Conservation (phyloP, 2,113 vertebrate genomes). For the Myanophis thanlyinensis region DNA sequence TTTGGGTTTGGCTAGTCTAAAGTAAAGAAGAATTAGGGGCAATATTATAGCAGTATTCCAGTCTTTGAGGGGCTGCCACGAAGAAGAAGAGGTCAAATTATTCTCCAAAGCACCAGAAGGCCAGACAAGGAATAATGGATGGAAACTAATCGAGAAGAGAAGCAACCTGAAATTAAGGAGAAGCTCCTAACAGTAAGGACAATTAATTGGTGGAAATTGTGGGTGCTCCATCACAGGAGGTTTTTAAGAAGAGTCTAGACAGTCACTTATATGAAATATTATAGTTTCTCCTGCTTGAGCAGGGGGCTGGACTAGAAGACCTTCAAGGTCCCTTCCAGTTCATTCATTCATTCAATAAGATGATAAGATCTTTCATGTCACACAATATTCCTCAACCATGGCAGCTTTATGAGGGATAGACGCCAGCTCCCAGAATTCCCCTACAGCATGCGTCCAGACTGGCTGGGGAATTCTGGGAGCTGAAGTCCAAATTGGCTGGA, state of each 20-base stretch:
- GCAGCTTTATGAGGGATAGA: not conserved
- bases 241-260: no score
- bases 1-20: not conserved
- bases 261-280: no score
- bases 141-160: not conserved
- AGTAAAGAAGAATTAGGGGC: not conserved
- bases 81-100: not conserved
- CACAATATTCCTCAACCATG: not conserved
- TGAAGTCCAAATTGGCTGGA: no score
- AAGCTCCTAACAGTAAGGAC: not conserved
- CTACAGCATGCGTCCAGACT: not conserved
- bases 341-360: no score
- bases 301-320: not conserved
- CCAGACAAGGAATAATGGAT: not conserved
- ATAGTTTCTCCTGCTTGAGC: no score
- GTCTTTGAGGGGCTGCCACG: not conserved
- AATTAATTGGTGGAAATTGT: not conserved
- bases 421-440: not conserved
- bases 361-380: not conserved
- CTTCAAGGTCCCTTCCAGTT: not conserved
- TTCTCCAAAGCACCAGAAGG: not conserved
- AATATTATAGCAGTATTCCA: not conserved
- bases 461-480: no score
- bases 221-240: not conserved
- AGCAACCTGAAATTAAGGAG: not conserved